Conservation (phyloP, 2,113 vertebrate genomes). For the Euleptes europaea region DNA sequence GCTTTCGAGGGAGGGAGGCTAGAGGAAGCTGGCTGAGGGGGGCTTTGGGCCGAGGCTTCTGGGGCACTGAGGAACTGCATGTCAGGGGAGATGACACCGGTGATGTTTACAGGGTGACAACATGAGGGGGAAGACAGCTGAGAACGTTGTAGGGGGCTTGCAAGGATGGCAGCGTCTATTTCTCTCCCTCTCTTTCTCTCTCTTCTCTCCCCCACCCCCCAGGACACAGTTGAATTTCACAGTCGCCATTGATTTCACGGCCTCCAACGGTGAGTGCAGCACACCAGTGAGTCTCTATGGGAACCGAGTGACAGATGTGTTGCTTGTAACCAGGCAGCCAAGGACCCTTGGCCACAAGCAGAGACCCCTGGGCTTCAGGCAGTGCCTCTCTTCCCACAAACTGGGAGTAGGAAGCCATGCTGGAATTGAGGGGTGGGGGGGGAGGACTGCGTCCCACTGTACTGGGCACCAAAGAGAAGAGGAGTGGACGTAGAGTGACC, state of each 20-base stretch:
- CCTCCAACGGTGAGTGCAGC: conserved; percentile 90
- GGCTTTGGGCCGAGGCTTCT: not conserved
- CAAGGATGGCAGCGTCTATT: conserved; percentile 30
- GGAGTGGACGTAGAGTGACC: not conserved
- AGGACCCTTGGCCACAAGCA: not conserved
- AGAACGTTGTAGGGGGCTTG: rapidly evolving
- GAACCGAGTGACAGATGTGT: not conserved
- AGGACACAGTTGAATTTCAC: conserved; percentile 99
- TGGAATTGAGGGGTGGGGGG: not conserved
- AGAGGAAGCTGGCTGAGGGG: rapidly evolving
- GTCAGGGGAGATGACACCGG: not conserved
- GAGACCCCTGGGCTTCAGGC: not conserved
- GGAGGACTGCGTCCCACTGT: not conserved
- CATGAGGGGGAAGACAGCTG: not conserved
- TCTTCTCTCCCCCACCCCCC: conserved; percentile 23
- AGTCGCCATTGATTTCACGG: conserved; percentile 97
- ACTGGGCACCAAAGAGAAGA: not conserved
- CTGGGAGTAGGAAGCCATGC: not conserved
- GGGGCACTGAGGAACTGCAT: too few relatives aligned
- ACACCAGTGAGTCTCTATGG: not conserved
- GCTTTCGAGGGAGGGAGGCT: not conserved
- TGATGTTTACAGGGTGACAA: too few relatives aligned
- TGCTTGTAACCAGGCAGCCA: rapidly evolving
- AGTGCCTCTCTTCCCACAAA: not conserved
- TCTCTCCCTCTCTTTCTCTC: conserved; percentile 49